A percentile compares a stretch with the other conserved stretches of the same genome.
Conservation (phyloP, 2,113 vertebrate genomes). For the Austrofundulus limnaeus region DNA sequence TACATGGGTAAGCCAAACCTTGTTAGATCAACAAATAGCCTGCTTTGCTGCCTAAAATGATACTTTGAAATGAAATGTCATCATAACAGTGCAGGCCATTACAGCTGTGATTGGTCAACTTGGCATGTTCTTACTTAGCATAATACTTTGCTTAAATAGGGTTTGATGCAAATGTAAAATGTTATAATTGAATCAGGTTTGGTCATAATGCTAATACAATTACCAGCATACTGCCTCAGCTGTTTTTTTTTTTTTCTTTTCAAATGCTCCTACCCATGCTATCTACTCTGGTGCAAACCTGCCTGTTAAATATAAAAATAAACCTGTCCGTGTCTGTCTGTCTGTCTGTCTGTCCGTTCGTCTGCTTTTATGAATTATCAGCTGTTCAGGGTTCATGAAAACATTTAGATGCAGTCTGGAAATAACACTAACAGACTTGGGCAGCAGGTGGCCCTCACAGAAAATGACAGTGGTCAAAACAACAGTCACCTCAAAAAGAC, state of each 20-base stretch:
- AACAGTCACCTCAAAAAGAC: background rate
- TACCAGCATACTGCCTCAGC: constrained; percentile 1
- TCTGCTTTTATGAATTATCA: background rate
- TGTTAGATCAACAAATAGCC: background rate
- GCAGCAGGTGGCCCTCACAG: no score
- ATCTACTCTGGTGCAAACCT: background rate
- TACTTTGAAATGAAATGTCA: no score
- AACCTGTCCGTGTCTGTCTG: background rate
- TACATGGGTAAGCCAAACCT: no score
- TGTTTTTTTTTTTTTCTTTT: no score
- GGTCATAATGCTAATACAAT: constrained; percentile 2
- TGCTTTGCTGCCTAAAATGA: background rate
- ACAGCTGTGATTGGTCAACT: background rate
- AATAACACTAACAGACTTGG: background rate
- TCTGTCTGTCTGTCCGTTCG: background rate
- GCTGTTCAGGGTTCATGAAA: background rate
- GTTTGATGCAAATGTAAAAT: background rate
- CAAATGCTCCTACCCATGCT: no score
- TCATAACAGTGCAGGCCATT: no score
- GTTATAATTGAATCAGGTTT: background rate
- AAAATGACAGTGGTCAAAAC: constrained; percentile 7
- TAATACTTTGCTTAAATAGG: background rate
- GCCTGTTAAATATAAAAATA: no score
- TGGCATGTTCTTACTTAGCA: background rate
- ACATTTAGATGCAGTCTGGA: background rate